Conservation (phyloP, 2,888 invertebrate genomes). For the Adela reaumurella region DNA sequence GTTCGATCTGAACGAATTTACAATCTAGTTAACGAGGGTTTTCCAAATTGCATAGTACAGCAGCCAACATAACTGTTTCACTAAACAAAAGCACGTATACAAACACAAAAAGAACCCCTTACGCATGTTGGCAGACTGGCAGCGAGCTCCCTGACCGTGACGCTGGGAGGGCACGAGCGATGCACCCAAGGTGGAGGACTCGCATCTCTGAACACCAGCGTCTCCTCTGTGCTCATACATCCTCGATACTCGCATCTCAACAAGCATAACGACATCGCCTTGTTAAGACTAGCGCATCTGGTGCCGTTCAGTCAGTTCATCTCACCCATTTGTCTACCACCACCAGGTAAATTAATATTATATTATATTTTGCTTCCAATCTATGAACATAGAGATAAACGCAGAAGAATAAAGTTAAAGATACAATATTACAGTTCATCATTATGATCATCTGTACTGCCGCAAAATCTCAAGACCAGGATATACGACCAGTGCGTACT, state of each 20-base stretch:
- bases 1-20: too few species aligned
- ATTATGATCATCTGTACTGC: too few species aligned
- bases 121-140: conserved; percentile 32
- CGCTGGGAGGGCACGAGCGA: conserved; percentile 51
- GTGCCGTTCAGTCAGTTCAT: conserved; percentile 46
- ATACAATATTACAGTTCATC: too few species aligned
- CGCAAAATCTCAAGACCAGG: too few species aligned
- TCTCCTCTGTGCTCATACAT: conserved; percentile 46
- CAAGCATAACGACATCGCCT: conserved; percentile 56
- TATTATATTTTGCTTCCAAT: too few species aligned
- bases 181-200: conserved; percentile 40
- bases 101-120: too few species aligned
- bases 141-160: conserved; percentile 42
- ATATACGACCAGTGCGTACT: too few species aligned
- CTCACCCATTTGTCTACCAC: conserved; percentile 57
- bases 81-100: too few species aligned
- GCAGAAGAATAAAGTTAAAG: too few species aligned
- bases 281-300: conserved; percentile 50
- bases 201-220: conserved; percentile 47
- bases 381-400: too few species aligned
- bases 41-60: too few species aligned
- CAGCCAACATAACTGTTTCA: too few species aligned
- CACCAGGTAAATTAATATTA: conserved; percentile 30
- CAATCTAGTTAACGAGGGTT: not conserved
- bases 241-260: conserved; percentile 49